Base-by-base conservation (phyloP, 37 sponge, comb jelly and placozoan genomes). In the Oopsacas minuta region DNA sequence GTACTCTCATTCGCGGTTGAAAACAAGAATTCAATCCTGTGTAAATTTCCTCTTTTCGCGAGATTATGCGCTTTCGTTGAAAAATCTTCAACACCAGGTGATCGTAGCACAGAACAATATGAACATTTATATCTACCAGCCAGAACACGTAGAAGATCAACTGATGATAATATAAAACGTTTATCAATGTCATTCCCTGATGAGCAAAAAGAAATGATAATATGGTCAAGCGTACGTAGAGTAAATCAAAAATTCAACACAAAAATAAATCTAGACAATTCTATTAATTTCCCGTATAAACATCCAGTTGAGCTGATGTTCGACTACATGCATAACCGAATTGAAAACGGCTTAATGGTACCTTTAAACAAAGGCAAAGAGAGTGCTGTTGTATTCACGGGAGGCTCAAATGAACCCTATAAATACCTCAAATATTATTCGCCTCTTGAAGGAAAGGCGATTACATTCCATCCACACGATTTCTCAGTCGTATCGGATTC, bases 351-450 rank as follows among this genome's bases (percentile, higher is more conserved):
- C 22, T 12, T 61, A 3, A 10, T 61, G 30, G 17, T 46, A 12
- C 17, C 51, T 46, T 17, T 22, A 12, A 46, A 46, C 12, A 61
- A 25, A 10, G 75, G 30, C 28, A 3, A 10, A 61, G 28, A 3
- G 3, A 34, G 22, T 32, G 7, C 17, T 12, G 75, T 61, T 25
- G 75, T 61, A n/a, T 61, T 61, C 75, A 61, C 75, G 22, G 75
- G 75, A 3, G 17, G 75, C 1, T 61, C 75, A 10, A 61, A 61
- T 25, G 75, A 61, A 61, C 32, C 75, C 1, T 61, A 61, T 61
- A 61, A 61, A 61, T 61, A 61, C 22, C 75, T 61, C 3, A 61
- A 61, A 61, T 61, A 61, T 34, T 61, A 61, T n/a, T 61, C 75
- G 28, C 75, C 75, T 7, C 22, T 5, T 25, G 75, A 61, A 12